These are phyloP conservation scores for Glyptemys insculpta DNA, from an alignment of 2,797 vertebrate genomes.

Conservation along the genomic window DNA sequence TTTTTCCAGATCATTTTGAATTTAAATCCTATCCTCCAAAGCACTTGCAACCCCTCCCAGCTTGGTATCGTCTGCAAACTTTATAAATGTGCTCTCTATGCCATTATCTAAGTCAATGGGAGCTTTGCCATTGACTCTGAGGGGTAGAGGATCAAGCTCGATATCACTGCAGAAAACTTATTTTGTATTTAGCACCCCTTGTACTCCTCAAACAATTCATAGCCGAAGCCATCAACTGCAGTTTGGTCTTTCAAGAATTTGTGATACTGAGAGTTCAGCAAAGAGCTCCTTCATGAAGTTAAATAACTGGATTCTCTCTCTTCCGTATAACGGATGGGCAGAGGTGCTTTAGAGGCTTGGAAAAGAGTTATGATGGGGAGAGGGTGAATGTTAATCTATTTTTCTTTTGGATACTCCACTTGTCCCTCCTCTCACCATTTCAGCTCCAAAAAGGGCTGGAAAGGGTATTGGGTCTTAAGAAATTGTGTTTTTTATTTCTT, in stretches of 20 bases:
- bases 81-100: background rate
- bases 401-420: accelerated
- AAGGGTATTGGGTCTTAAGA: accelerated
- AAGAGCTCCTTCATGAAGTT: accelerated
- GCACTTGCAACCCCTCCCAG: background rate
- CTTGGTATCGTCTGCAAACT: background rate
- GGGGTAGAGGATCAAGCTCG: background rate
- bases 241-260: background rate
- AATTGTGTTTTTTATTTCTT: background rate
- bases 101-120: background rate
- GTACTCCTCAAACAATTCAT: background rate
- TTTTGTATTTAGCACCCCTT: background rate
- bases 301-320: accelerated
- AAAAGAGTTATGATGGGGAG: background rate
- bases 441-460: background rate
- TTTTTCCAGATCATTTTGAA: background rate
- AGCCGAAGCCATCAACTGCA: background rate
- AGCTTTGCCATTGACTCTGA: background rate
- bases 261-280: background rate
- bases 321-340: accelerated
- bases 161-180: background rate
- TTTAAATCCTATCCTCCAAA: background rate
- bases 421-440: background rate
- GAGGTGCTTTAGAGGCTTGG: accelerated
- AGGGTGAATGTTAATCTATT: background rate